These are phyloP conservation scores for Poeciliopsis occidentalis DNA, from an alignment of 2,113 vertebrate genomes.

Conservation along the genomic window DNA sequence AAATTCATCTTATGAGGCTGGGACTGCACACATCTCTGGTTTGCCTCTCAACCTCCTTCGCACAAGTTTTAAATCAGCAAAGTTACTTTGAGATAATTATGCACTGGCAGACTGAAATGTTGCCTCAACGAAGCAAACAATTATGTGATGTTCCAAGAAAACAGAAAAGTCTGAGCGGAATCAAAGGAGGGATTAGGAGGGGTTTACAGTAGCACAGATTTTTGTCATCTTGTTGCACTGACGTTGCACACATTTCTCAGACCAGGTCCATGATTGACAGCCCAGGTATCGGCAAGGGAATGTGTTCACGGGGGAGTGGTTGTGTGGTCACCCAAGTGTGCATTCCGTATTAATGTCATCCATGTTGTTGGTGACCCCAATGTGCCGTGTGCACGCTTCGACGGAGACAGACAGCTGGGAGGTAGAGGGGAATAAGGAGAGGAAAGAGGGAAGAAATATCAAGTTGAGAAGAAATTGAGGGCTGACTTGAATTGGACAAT, in stretches of 20 bases:
- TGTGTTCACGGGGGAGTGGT: constrained; percentile 31
- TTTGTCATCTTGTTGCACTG: constrained; percentile 60
- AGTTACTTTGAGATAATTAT: constrained; percentile 54
- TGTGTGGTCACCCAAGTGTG: constrained; percentile 35
- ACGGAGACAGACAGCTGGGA: constrained; percentile 65
- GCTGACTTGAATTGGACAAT: constrained; percentile 1
- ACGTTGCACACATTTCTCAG: constrained; percentile 55
- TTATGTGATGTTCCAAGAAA: constrained; percentile 25
- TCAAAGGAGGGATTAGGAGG: constrained; percentile 5
- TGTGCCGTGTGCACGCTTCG: constrained; percentile 60
- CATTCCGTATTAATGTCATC: constrained; percentile 63
- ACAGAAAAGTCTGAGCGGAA: constrained; percentile 11
- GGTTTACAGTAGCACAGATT: constrained; percentile 19
- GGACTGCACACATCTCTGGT: constrained; percentile 27
- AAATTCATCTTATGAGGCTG: constrained; percentile 60
- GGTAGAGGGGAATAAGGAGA: constrained; percentile 7
- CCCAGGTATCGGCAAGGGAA: constrained; percentile 47
- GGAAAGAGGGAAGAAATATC: constrained; percentile 2
- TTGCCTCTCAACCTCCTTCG: constrained; percentile 36
- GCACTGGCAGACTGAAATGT: constrained; percentile 38
- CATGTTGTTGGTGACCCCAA: constrained; percentile 62
- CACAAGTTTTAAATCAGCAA: constrained; percentile 27
- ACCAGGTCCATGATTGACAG: constrained; percentile 70
- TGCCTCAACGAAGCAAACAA: constrained; percentile 39
- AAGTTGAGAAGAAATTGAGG: neutral